Evolutionary conservation across 2,888 invertebrate species (phyloP), one percentile per base, ranked within the genome.

Genomic region (Athalia cordata): DNA sequence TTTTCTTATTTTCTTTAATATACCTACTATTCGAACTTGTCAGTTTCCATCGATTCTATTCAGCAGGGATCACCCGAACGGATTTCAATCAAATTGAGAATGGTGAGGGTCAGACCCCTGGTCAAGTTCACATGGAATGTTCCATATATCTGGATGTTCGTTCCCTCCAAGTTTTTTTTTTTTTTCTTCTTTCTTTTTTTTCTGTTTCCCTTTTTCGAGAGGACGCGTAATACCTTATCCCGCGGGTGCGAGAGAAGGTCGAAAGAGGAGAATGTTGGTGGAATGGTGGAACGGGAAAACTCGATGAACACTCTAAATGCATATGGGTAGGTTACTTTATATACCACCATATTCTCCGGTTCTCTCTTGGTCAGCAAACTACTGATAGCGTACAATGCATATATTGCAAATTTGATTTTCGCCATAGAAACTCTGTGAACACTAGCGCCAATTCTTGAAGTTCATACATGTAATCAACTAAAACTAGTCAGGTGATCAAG

Each of bases 261-360:
- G n/a, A 59, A 29, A 29, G 29, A 29, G 29, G 29, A 29, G 45
- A 7, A 59, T 65, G 67, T 15, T 61, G 74, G 61, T 75, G 64
- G 75, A 49, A 6, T 75, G 43, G 11, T 50, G 49, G 45, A 13
- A 49, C 62, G 59, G 52, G 11, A 49, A 50, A 75, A 50, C 62
- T 62, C 75, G 62, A 62, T 61, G 62, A 75, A 75, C 62, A 61
- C 75, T 75, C 62, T 75, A 62, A 75, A 75, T 62, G 62, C 75
- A 64, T 75, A 66, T 43, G 15, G 11, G 29, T 13, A 74, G 61
- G 8, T 61, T 49, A 15, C 61, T 6, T 29, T 29, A 29, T 29
- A 57, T 43, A 7, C 55, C n/a, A 62, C 15, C 13, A 15, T 62
- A 8, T 49, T 8, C n/a, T 6, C 61, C 29, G 29, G 29, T 29